phyloP scores from a whole-genome alignment of 2,888 invertebrate species.

The Diplazon laetatorius region DNA sequence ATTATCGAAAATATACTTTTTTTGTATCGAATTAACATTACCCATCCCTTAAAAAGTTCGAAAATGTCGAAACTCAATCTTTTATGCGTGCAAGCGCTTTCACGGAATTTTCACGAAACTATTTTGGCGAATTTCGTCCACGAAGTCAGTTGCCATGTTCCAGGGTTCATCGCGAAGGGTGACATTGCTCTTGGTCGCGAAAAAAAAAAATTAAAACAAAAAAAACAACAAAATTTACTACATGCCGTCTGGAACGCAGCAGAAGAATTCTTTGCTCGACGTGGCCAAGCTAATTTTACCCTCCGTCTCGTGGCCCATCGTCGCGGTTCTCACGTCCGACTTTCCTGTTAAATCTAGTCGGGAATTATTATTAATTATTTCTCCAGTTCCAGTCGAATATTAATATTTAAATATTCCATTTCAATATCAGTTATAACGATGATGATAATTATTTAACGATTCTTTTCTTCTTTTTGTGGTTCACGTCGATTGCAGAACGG shows the following conservation, averaged over 20 bases:
- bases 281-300: constrained; percentile 57
- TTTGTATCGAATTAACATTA: no score
- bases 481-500: constrained; percentile 86
- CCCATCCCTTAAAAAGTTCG: no score
- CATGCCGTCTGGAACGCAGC: constrained; percentile 44
- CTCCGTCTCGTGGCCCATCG: constrained; percentile 41
- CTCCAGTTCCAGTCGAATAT: constrained; percentile 8
- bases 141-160: not conserved
- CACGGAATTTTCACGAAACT: no score
- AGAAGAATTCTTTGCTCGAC: constrained; percentile 56
- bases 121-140: not conserved
- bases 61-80: no score
- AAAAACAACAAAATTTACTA: constrained; percentile 14
- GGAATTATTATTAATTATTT: constrained; percentile 48
- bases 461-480: constrained; percentile 18
- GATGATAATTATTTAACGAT: constrained; percentile 4
- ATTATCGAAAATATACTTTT: no score
- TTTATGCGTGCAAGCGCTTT: no score
- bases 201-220: not conserved
- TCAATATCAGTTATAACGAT: not conserved
- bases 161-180: not conserved
- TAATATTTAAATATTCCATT: constrained; percentile 39
- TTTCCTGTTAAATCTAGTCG: constrained; percentile 14
- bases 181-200: not conserved
- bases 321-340: constrained; percentile 35